Base-by-base conservation (phyloP, 2,888 invertebrate species). In the Rhorus exstirpatorius region DNA sequence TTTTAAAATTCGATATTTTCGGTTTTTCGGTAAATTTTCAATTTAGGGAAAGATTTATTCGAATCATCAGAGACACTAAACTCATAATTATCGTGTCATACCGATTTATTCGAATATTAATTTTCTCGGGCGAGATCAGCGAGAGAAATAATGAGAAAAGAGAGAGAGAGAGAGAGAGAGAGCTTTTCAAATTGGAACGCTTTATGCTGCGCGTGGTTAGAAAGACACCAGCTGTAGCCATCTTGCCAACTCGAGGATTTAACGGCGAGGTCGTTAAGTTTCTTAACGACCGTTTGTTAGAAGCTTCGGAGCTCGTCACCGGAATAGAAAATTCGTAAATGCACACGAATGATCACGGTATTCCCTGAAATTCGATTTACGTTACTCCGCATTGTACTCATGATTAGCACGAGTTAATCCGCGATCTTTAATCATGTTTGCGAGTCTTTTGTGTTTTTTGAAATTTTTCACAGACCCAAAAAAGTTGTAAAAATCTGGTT, bases 261-360 rank as follows among this genome's bases (percentile, higher is more conserved):
- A 91, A 91, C 87, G 88, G 88, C 89, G 87, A 85, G 87, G 85
- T 88, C 90, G 90, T 90, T 91, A 90, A 91, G 65, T 76, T 85
- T 83, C 83, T 90, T 90, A 90, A 90, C 90, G 89, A 87, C 85
- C 90, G 88, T 91, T 90, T 90, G 89, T 90, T 90, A 87, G 89
- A 87, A 55, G 19, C 83, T 84, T 84, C 82, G 82, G 80, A 74
- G 86, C 86, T 88, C 79, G 53, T 79, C 79, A 79, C 88, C 90
- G 85, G 90, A 91, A 91, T 91, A 90, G 90, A 89, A 88, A 86
- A 85, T 58, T 8, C 58, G 44, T 44, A 51, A 71, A 60, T 60
- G 63, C 35, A 17, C 60, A 1, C 31, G 19, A 17, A 21, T 12
- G 14, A 1, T 53, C 31, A 31, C 44, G 51, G 51, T 77, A 41